phyloP scores from a whole-genome alignment of 1,140 invertebrate species.

The Ladona fulva region DNA sequence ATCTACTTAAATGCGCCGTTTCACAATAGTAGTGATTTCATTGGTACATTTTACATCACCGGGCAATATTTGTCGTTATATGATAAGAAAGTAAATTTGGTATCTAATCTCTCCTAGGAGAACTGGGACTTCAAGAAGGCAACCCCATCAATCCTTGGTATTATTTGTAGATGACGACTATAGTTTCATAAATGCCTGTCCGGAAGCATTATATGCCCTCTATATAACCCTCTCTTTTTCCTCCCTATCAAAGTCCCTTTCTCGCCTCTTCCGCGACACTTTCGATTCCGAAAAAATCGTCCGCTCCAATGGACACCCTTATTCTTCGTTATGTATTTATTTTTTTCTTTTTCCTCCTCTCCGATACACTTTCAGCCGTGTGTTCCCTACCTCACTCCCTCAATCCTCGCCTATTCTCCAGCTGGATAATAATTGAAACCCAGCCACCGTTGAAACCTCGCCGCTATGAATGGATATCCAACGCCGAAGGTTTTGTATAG shows the following conservation, averaged over 20 bases:
- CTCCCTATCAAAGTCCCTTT: not conserved
- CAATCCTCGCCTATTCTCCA: not conserved
- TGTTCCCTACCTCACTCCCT: not conserved
- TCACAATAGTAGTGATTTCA: too few relatives aligned
- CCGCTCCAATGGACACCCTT: not conserved
- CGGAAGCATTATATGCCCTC: too few relatives aligned
- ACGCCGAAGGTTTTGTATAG: not conserved
- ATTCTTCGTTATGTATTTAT: not conserved
- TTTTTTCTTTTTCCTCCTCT: not conserved
- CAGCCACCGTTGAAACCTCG: not conserved
- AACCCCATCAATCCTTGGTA: too few relatives aligned
- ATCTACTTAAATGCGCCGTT: too few relatives aligned
- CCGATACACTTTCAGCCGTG: not conserved
- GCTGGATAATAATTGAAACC: not conserved
- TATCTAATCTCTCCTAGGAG: too few relatives aligned
- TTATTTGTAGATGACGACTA: too few relatives aligned
- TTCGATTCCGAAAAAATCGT: not conserved
- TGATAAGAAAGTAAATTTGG: too few relatives aligned
- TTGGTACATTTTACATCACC: too few relatives aligned
- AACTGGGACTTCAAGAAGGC: too few relatives aligned
- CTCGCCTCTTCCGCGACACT: not conserved
- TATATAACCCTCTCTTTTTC: not conserved
- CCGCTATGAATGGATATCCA: not conserved
- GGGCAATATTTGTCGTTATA: too few relatives aligned
- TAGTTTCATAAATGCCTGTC: too few relatives aligned